Conservation (phyloP, 1,140 invertebrate species). For the Listronotus oregonensis region DNA sequence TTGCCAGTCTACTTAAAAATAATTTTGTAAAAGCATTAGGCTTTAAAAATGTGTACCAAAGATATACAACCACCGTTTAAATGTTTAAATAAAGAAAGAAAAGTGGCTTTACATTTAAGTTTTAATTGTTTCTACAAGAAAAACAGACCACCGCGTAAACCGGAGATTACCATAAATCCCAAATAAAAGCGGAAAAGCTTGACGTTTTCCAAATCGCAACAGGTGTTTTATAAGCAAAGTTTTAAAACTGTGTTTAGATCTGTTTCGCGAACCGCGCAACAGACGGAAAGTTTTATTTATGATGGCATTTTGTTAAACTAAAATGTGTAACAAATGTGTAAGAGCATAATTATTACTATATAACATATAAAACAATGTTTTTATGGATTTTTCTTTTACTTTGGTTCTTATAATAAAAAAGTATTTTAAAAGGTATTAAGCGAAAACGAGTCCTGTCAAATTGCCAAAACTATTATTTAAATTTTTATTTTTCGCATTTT, state of each 20-base stretch:
- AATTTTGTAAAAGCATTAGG: no score
- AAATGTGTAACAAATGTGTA: not conserved
- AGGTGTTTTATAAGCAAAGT: constrained; percentile 34
- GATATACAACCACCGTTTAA: no score
- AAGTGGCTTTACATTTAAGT: constrained; percentile 14
- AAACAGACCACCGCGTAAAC: constrained; percentile 17
- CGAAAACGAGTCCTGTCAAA: no score
- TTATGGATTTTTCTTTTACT: no score
- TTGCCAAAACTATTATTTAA: no score
- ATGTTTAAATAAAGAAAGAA: constrained; percentile 6
- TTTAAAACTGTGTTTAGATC: constrained; percentile 27
- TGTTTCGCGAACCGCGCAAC: constrained; percentile 26
- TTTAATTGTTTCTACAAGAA: constrained; percentile 31
- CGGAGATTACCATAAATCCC: constrained; percentile 32
- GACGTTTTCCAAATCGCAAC: constrained; percentile 34
- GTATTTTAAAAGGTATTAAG: no score
- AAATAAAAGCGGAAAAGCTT: constrained; percentile 28
- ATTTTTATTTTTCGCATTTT: no score
- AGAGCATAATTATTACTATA: no score
- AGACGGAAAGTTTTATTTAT: constrained; percentile 33
- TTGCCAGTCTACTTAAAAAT: no score
- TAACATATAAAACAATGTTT: no score
- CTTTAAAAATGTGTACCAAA: no score
- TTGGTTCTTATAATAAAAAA: no score
- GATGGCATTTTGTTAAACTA: not conserved